Conservation (phyloP, 2,113 vertebrate genomes). For the Takifugu bimaculatus region DNA sequence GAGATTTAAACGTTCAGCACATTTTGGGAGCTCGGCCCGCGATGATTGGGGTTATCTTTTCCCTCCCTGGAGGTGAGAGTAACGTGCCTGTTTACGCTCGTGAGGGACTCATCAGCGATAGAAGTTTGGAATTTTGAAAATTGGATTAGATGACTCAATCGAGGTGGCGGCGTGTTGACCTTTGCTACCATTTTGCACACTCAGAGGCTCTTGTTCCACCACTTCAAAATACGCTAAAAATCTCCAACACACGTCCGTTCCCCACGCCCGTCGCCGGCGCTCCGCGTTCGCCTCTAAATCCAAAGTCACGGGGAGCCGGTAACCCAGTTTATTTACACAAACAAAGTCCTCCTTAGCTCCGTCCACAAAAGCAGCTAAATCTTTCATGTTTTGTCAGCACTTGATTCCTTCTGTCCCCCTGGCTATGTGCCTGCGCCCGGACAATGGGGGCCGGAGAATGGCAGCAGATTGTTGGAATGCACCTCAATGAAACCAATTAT, state of each 20-base stretch:
- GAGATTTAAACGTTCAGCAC: constrained; percentile 14
- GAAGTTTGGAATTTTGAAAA: constrained; percentile 37
- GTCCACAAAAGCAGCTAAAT: constrained; percentile 99
- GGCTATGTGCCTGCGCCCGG: constrained; percentile 97
- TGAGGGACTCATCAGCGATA: constrained; percentile 22
- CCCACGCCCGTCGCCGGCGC: constrained; percentile 31
- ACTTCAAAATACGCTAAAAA: constrained; percentile 5
- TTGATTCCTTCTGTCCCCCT: constrained; percentile 99
- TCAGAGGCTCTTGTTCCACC: constrained; percentile 1
- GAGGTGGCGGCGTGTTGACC: constrained; percentile 4
- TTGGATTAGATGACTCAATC: constrained; percentile 38
- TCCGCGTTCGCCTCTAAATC: constrained; percentile 40
- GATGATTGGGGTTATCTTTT: constrained; percentile 1
- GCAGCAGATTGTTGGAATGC: constrained; percentile 99
- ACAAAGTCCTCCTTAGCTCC: constrained; percentile 98
- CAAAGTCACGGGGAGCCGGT: constrained; percentile 90
- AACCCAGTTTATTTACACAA: constrained; percentile 99
- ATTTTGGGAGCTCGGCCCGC: constrained; percentile 28
- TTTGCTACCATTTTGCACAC: constrained; percentile 8
- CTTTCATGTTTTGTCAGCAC: constrained; percentile 99
- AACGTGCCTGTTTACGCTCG: constrained; percentile 28
- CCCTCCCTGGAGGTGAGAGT: constrained; percentile 9
- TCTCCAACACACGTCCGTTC: constrained; percentile 33
- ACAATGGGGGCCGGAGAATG: constrained; percentile 99
- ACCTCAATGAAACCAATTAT: constrained; percentile 99